These are phyloP conservation scores for Monoplex corrugatus DNA, from an alignment of 2,888 invertebrate species.

Conservation along the genomic window DNA sequence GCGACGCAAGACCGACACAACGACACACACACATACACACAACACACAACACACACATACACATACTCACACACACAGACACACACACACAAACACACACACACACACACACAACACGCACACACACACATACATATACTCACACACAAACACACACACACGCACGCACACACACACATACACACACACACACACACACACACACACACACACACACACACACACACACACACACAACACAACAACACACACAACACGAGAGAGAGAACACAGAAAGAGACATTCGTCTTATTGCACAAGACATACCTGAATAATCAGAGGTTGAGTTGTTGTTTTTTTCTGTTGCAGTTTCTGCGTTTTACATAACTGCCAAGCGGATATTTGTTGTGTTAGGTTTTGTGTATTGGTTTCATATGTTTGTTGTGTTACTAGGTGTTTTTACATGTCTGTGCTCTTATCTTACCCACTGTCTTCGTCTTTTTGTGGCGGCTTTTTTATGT, in stretches of 20 bases:
- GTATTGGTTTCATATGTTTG: neutral
- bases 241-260: neutral
- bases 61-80: too few relatives aligned
- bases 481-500: neutral
- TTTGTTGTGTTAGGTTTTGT: neutral
- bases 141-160: too few relatives aligned
- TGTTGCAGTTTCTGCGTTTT: too few relatives aligned
- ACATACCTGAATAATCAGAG: neutral
- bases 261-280: neutral
- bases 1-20: neutral
- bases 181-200: neutral
- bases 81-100: too few relatives aligned
- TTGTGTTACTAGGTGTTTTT: neutral
- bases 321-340: too few relatives aligned
- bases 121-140: constrained; percentile 9
- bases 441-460: neutral
- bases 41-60: too few relatives aligned
- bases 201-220: constrained; percentile 28
- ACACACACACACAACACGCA: neutral
- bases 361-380: neutral
- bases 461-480: neutral
- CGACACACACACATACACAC: neutral
- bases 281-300: too few relatives aligned
- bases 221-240: constrained; percentile 3
- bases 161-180: neutral